Evolutionary conservation across 2,113 vertebrate genomes (phyloP).

Genomic region (Grammomys dolichurus): DNA sequence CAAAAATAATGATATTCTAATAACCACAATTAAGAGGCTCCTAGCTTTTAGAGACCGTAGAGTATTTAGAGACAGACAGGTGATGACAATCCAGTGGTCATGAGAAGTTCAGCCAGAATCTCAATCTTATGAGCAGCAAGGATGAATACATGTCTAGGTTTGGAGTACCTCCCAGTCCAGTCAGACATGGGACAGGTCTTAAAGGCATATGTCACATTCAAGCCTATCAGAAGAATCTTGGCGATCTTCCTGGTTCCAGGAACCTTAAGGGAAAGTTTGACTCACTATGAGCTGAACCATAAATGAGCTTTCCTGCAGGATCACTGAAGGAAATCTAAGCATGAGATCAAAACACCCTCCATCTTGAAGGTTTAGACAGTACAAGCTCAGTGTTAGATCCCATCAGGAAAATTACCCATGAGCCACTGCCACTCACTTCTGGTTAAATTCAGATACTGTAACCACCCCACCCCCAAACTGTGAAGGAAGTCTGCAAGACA

Average conservation of each 20-base stretch:
- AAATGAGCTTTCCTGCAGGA: not conserved
- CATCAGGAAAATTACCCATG: not conserved
- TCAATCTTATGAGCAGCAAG: not conserved
- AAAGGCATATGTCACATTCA: not conserved
- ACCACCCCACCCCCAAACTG: not conserved
- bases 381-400: not conserved
- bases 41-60: not conserved
- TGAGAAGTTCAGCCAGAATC: not conserved
- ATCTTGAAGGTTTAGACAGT: not conserved
- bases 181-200: not conserved
- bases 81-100: not conserved
- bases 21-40: not conserved
- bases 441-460: not conserved
- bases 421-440: not conserved
- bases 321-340: not conserved
- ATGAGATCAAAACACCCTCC: not conserved
- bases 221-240: not conserved
- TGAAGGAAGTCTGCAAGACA: not conserved
- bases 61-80: not conserved
- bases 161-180: not conserved
- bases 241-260: not conserved
- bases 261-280: not conserved
- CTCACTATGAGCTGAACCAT: not conserved
- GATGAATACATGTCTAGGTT: accelerated
- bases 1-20: not conserved